Percentiles rank a stretch among this genome's conserved stretches.
Evolutionary conservation across 2,797 vertebrate species (phyloP).

Genomic region (Anniella stebbinsi): DNA sequence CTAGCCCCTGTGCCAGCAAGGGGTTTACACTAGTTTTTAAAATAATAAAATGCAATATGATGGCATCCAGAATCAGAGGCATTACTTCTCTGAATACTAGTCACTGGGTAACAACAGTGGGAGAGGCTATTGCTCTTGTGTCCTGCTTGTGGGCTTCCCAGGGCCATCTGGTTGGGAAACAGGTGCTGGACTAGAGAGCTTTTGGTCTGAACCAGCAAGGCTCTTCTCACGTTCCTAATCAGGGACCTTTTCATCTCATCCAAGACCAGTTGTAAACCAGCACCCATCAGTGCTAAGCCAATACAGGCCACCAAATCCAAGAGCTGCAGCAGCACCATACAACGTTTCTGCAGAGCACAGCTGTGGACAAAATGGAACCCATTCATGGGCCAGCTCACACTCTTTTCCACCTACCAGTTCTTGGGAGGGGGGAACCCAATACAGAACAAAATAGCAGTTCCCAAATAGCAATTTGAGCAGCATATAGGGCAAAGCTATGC

Average conservation of each 20-base stretch:
- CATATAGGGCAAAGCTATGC: background rate
- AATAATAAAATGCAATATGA: no score
- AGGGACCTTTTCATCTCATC: background rate
- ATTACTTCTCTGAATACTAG: no score
- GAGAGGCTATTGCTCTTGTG: background rate
- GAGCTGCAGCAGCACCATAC: background rate
- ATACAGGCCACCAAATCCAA: background rate
- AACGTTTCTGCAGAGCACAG: background rate
- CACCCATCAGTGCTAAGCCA: background rate
- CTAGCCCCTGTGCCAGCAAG: no score
- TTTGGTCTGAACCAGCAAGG: background rate
- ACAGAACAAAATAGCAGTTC: conserved; percentile 6
- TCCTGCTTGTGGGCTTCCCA: background rate
- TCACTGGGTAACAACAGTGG: no score
- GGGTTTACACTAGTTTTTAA: no score
- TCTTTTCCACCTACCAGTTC: background rate
- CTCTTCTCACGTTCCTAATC: background rate
- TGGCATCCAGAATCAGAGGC: no score
- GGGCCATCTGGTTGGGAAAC: background rate
- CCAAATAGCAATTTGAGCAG: background rate
- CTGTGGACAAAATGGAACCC: background rate
- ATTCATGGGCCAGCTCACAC: background rate
- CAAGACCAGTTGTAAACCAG: background rate
- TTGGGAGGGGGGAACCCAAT: no score
- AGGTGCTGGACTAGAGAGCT: background rate